Evolutionary conservation across 1,140 invertebrate species (phyloP).

Genomic region (Achatina immaculata): DNA sequence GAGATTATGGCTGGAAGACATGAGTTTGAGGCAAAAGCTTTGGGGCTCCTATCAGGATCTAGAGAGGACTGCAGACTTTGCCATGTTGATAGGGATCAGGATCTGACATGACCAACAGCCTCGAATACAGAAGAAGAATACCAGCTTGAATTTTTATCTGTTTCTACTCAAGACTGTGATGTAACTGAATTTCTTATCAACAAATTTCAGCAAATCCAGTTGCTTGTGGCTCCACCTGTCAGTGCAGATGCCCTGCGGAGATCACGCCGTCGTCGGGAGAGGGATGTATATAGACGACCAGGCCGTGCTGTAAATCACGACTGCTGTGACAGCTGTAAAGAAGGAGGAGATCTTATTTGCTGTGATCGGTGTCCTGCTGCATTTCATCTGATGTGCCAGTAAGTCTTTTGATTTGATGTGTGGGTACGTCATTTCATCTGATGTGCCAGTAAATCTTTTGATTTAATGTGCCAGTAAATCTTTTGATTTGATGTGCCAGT

Average conservation of each 20-base stretch:
- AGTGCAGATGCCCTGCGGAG: conserved; percentile 76
- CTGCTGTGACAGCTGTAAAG: conserved; percentile 85
- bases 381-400: conserved; percentile 95
- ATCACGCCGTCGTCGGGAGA: conserved; percentile 72
- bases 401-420: conserved; percentile 72
- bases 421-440: neutral
- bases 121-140: too few species aligned
- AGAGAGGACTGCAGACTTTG: too few species aligned
- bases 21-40: too few species aligned
- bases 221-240: conserved; percentile 86
- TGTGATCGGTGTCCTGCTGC: conserved; percentile 95
- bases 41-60: too few species aligned
- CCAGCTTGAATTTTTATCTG: too few species aligned
- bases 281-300: conserved; percentile 84
- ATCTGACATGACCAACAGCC: too few species aligned
- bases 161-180: too few species aligned
- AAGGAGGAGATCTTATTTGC: conserved; percentile 94
- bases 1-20: too few species aligned
- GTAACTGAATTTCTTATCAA: too few species aligned
- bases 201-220: conserved; percentile 83
- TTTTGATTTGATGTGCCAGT: neutral
- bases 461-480: neutral
- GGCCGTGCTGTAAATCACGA: conserved; percentile 94
- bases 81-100: too few species aligned
- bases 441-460: neutral